Evolutionary conservation across 1,140 invertebrate species (phyloP).

Genomic region (Armadillidium nasatum): DNA sequence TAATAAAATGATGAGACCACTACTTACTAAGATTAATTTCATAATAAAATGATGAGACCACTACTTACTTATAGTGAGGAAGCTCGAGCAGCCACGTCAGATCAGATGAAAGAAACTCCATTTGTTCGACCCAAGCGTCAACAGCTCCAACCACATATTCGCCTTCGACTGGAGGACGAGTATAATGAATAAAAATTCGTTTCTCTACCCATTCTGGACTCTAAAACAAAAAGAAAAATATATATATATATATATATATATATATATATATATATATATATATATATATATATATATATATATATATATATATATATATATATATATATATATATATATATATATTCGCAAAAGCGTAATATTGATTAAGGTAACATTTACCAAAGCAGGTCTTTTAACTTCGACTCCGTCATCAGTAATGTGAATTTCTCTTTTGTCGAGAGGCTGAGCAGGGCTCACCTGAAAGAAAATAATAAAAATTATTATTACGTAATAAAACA

Average conservation of each 20-base stretch:
- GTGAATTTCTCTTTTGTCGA: neutral
- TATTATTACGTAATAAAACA: too few species aligned
- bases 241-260: too few species aligned
- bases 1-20: too few species aligned
- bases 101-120: conserved; percentile 56
- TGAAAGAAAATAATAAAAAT: too few species aligned
- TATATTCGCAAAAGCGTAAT: neutral
- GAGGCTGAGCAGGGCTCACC: neutral
- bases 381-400: neutral
- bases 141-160: conserved; percentile 49
- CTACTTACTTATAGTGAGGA: conserved; percentile 53
- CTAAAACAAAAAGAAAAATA: too few species aligned
- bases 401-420: neutral
- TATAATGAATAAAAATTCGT: neutral
- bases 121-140: conserved; percentile 57
- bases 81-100: conserved; percentile 56
- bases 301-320: too few species aligned
- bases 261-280: too few species aligned
- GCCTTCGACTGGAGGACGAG: neutral
- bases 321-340: too few species aligned
- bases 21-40: too few species aligned
- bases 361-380: neutral
- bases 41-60: too few species aligned
- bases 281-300: too few species aligned
- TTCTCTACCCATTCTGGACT: conserved; percentile 1